Evolutionary conservation across 2,888 invertebrate genomes (phyloP).

Genomic region (Drosophila neutralis): DNA sequence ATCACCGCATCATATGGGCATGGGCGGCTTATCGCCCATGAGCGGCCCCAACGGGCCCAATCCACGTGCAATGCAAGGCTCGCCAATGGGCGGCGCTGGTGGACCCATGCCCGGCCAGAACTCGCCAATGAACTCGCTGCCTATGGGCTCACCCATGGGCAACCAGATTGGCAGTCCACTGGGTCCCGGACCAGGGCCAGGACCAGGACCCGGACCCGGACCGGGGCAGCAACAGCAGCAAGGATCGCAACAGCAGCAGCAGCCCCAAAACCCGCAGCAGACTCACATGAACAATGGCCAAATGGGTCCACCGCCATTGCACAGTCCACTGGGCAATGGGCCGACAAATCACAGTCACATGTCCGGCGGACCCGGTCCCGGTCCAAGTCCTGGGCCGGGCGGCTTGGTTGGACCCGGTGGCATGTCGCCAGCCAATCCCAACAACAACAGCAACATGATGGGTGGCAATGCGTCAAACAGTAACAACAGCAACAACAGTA

Average conservation of each 20-base stretch:
- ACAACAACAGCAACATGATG: constrained; percentile 62
- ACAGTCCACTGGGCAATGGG: constrained; percentile 89
- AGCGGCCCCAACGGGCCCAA: constrained; percentile 85
- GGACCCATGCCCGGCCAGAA: constrained; percentile 87
- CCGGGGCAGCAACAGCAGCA: constrained; percentile 58
- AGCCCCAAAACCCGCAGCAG: constrained; percentile 77
- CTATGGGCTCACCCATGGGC: constrained; percentile 90
- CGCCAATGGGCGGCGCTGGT: constrained; percentile 86
- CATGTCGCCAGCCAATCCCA: constrained; percentile 75
- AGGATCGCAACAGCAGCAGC: constrained; percentile 56
- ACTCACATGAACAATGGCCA: constrained; percentile 89
- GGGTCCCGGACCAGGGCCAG: constrained; percentile 64
- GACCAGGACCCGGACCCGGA: constrained; percentile 55
- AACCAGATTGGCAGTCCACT: constrained; percentile 87
- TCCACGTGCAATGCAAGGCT: constrained; percentile 88
- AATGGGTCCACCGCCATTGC: constrained; percentile 92
- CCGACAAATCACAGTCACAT: constrained; percentile 86
- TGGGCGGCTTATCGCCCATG: constrained; percentile 87
- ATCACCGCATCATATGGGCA: constrained; percentile 84
- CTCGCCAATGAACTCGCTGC: constrained; percentile 89
- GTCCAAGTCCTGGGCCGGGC: constrained; percentile 79
- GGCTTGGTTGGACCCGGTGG: constrained; percentile 75
- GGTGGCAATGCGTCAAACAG: constrained; percentile 49
- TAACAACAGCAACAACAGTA: constrained; percentile 63
- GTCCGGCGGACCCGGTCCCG: constrained; percentile 81